Evolutionary conservation across 2,113 vertebrate genomes (phyloP).

Genomic region (Cromileptes altivelis): DNA sequence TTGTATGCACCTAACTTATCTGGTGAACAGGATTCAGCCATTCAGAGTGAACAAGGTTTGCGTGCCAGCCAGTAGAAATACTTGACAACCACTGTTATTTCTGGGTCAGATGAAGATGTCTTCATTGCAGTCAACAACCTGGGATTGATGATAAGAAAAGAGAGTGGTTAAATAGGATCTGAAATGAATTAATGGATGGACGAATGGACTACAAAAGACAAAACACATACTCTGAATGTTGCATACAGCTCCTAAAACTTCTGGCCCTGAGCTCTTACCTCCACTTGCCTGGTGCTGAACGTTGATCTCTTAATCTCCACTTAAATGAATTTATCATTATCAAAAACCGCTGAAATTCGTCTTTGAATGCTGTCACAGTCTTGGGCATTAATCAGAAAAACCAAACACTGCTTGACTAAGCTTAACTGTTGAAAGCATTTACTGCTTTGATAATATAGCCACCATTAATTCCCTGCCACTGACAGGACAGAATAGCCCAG

Average conservation of each 20-base stretch:
- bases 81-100: slow-evolving; percentile 65
- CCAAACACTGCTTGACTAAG: slow-evolving; percentile 71
- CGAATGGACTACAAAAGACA: no score
- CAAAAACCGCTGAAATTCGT: slow-evolving; percentile 51
- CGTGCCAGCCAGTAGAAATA: slow-evolving; percentile 70
- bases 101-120: slow-evolving; percentile 60
- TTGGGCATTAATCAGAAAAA: slow-evolving; percentile 65
- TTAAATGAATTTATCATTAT: slow-evolving; percentile 38
- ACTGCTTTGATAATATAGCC: slow-evolving; percentile 63
- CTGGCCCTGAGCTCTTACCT: slow-evolving; percentile 15
- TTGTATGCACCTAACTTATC: no score
- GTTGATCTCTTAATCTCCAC: slow-evolving; percentile 26
- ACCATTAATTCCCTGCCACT: slow-evolving; percentile 63
- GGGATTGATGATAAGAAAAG: slow-evolving; percentile 6
- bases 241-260: neutral
- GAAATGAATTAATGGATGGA: no score
- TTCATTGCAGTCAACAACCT: slow-evolving; percentile 75
- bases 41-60: slow-evolving; percentile 51
- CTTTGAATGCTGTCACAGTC: slow-evolving; percentile 50
- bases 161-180: no score
- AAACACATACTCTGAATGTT: no score
- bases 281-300: neutral
- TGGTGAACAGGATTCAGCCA: no score
- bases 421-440: slow-evolving; percentile 67
- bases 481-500: slow-evolving; percentile 60